Conservation (phyloP, 2,113 vertebrate genomes). For the Stomatorhinus ivindoensis region DNA sequence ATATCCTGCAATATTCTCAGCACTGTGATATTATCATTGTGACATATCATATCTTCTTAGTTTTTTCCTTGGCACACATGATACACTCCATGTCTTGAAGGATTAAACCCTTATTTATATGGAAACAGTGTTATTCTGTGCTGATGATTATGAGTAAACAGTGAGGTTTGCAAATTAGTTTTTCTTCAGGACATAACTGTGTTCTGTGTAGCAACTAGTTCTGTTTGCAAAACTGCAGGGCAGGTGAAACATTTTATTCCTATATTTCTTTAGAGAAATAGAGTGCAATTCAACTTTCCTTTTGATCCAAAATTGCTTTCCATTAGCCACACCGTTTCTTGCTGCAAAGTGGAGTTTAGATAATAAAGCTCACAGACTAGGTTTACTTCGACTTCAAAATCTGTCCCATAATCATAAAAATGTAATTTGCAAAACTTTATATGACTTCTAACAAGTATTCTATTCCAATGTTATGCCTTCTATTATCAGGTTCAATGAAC, state of each 20-base stretch:
- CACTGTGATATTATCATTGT: not conserved
- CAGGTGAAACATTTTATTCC: not conserved
- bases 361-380: not conserved
- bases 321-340: not conserved
- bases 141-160: not conserved
- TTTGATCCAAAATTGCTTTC: not conserved
- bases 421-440: not conserved
- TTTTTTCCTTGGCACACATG: not conserved
- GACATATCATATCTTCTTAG: not conserved
- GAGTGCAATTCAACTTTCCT: not conserved
- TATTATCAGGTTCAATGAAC: not conserved
- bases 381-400: conserved; percentile 1
- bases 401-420: not conserved
- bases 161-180: not conserved
- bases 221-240: not conserved
- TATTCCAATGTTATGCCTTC: not conserved
- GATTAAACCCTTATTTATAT: not conserved
- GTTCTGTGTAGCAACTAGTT: not conserved
- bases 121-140: not conserved
- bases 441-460: not conserved
- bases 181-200: not conserved
- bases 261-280: not conserved
- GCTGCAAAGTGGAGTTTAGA: not conserved
- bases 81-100: not conserved
- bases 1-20: not conserved